Evolutionary conservation across 2,888 invertebrate species (phyloP).

Genomic region (Protophormia terraenovae): DNA sequence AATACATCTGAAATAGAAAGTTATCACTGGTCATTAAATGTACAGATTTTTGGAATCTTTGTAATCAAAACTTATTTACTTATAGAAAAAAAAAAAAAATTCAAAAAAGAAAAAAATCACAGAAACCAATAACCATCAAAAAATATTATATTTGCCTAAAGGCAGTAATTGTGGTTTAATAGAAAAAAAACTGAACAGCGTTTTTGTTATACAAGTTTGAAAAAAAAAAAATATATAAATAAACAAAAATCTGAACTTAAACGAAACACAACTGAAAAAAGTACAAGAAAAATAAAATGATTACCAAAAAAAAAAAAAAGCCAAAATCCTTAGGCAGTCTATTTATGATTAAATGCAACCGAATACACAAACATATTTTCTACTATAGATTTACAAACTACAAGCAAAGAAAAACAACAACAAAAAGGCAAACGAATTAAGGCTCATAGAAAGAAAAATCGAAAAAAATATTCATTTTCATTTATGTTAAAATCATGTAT

Average conservation of each 20-base stretch:
- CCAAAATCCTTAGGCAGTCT: constrained; percentile 18
- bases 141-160: constrained; percentile 35
- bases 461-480: neutral
- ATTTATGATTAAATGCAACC: constrained; percentile 47
- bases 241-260: neutral
- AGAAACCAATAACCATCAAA: constrained; percentile 54
- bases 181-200: neutral
- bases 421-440: neutral
- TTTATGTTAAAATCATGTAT: neutral
- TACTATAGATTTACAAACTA: neutral
- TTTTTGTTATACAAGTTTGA: neutral
- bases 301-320: constrained; percentile 19
- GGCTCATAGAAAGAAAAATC: neutral
- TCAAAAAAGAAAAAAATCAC: neutral
- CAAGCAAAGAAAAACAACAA: neutral
- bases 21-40: neutral
- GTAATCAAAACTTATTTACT: neutral
- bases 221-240: neutral
- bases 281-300: constrained; percentile 4
- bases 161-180: constrained; percentile 47
- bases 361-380: constrained; percentile 24
- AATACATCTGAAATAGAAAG: neutral
- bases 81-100: neutral
- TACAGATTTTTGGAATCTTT: neutral
- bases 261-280: neutral